Evolutionary conservation across 2,113 vertebrate genomes (phyloP), one percentile per base, ranked within the genome.

Genomic region (Grantiella picta): DNA sequence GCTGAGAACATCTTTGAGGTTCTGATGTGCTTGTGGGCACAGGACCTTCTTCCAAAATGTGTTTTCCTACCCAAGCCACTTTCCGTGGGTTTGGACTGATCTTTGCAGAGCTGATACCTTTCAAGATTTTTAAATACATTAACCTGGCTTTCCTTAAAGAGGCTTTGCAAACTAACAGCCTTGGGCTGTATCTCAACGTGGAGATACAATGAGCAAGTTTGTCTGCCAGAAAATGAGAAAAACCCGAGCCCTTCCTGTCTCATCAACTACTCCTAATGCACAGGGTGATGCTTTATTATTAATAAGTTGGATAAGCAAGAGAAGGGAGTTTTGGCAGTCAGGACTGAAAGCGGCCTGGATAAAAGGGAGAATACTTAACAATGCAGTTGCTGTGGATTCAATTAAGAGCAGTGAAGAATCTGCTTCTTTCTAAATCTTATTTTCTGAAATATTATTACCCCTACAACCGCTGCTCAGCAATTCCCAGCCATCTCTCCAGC

Each of bases 1-100:
- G 35, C 40, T 35, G 57, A 1, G 2, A 1, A 10, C 2, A 0
- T 7, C 63, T 4, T 1, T 7, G 66, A 28, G 36, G 14, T 42
- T 45, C 66, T 61, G 66, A 7, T 1, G 2, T 15, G 53, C 35
- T 35, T 0, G 0, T 16, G 45, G 49, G 36, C 5, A 2, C 20
- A 3, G 61, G 4, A 0, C 64, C 50, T 38, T 21, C 64, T 9
- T 29, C 52, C 54, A 49, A 25, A 73, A 10, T 0, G 1, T 27
- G 3, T 5, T 60, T 19, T 63, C 60, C 68, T 65, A 2, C 38
- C 4, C 9, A 1, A 33, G 57, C 40, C 31, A 7, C 29, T 5
- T 40, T 18, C 17, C 14, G 14, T 42, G 42, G 45, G 4, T 27
- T 33, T 29, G 90, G 40, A 27, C 45, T 8, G 11, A 8, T 45